Evolutionary conservation across 2,797 vertebrate species (phyloP).

Genomic region (Adelosebastes latens): DNA sequence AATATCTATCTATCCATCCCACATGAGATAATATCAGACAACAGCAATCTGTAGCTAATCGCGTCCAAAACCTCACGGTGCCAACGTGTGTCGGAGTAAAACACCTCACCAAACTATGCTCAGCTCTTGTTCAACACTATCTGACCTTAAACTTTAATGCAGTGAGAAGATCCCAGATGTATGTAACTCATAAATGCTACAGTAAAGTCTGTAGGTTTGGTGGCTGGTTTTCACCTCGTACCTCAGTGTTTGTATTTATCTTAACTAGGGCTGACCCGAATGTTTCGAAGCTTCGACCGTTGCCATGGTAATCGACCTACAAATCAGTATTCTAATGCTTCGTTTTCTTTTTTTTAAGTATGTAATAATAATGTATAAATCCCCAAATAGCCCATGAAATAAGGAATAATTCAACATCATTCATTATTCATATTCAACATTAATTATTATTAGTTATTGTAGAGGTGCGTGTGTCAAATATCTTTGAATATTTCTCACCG

Average conservation of each 20-base stretch:
- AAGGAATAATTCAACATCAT: no score
- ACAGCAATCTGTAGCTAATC: conserved; percentile 64
- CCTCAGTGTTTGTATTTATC: conserved; percentile 55
- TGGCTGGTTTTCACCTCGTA: conserved; percentile 60
- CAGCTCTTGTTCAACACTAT: conserved; percentile 55
- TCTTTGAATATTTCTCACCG: no score
- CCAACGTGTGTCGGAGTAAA: conserved; percentile 20
- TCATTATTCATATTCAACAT: no score
- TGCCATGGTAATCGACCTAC: no score
- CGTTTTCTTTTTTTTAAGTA: no score
- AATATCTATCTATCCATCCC: conserved; percentile 31
- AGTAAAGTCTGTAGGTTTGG: conserved; percentile 55
- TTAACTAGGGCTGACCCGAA: not conserved
- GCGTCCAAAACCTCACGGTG: conserved; percentile 26
- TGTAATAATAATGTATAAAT: no score
- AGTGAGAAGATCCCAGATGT: conserved; percentile 29
- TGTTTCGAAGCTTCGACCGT: no score
- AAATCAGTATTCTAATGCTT: no score
- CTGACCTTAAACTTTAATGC: conserved; percentile 30
- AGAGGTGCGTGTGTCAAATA: no score
- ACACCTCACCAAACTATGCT: conserved; percentile 38
- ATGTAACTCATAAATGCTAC: conserved; percentile 34
- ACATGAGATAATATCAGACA: conserved; percentile 28
- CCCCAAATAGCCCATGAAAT: no score
- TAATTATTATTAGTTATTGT: no score